phyloP scores from a whole-genome alignment of 2,797 vertebrate genomes.

The Amphiprion clarkii region DNA sequence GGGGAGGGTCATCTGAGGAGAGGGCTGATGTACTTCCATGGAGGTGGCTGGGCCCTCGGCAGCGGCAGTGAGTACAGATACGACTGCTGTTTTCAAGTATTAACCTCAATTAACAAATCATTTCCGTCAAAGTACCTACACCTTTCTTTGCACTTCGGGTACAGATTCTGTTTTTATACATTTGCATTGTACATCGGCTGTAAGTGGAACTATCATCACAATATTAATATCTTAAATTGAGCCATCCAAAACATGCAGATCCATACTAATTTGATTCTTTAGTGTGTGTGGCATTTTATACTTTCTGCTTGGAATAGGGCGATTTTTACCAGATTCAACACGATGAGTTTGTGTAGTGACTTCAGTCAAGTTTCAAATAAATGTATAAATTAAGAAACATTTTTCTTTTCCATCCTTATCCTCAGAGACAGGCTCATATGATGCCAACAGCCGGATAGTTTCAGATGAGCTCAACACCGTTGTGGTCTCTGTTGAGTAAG shows the following conservation, averaged over 20 bases:
- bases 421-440: conserved; percentile 88
- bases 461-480: conserved; percentile 92
- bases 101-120: no score
- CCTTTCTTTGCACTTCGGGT: neutral
- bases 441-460: conserved; percentile 84
- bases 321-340: neutral
- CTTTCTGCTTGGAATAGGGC: no score
- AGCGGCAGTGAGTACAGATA: conserved; percentile 87
- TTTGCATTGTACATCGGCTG: neutral
- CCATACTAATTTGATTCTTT: no score
- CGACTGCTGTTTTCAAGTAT: neutral
- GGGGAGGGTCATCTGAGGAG: conserved; percentile 84
- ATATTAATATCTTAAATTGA: no score
- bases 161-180: neutral
- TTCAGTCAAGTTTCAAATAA: neutral
- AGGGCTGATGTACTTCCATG: conserved; percentile 90
- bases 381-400: neutral
- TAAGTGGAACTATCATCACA: neutral
- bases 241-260: no score
- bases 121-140: neutral
- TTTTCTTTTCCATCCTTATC: conserved; percentile 3
- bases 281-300: no score
- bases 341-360: neutral
- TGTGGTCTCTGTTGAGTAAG: conserved; percentile 95
- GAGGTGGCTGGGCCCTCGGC: conserved; percentile 94